These are phyloP conservation scores for Phengaris arion DNA, from an alignment of 2,888 invertebrate genomes.

Conservation along the genomic window DNA sequence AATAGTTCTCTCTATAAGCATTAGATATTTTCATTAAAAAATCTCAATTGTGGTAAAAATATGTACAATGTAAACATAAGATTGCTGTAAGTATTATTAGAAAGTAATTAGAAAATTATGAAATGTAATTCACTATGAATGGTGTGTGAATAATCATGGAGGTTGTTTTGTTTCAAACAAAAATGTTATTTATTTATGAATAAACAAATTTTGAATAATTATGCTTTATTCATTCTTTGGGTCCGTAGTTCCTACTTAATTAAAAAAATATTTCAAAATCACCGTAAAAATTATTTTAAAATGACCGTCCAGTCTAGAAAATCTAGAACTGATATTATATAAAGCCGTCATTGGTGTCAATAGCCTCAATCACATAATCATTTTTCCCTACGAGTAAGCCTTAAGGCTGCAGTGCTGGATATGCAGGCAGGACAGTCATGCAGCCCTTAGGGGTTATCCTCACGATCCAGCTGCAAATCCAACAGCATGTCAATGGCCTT, in stretches of 20 bases:
- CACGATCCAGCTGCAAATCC: too few relatives aligned
- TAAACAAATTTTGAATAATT: constrained; percentile 78
- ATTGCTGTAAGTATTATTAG: constrained; percentile 80
- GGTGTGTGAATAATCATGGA: constrained; percentile 76
- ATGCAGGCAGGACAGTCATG: too few relatives aligned
- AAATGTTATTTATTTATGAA: constrained; percentile 80
- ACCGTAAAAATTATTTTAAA: too few relatives aligned
- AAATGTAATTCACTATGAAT: constrained; percentile 74
- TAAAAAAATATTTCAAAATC: too few relatives aligned
- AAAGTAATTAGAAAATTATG: constrained; percentile 74
- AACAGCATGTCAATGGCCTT: too few relatives aligned
- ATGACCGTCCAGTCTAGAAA: too few relatives aligned
- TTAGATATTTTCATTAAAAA: constrained; percentile 71
- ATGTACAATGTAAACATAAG: constrained; percentile 76
- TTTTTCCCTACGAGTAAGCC: too few relatives aligned
- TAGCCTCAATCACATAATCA: too few relatives aligned
- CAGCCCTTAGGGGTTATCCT: too few relatives aligned
- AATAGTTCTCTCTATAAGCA: constrained; percentile 74
- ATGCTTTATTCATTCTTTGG: constrained; percentile 30
- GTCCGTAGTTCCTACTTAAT: neutral
- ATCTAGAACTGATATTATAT: too few relatives aligned
- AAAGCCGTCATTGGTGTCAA: too few relatives aligned
- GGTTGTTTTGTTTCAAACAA: constrained; percentile 80
- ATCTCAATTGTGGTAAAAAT: constrained; percentile 78
- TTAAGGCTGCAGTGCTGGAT: too few relatives aligned